phyloP scores from a whole-genome alignment of 2,797 vertebrate species.

The Lophius americanus region DNA sequence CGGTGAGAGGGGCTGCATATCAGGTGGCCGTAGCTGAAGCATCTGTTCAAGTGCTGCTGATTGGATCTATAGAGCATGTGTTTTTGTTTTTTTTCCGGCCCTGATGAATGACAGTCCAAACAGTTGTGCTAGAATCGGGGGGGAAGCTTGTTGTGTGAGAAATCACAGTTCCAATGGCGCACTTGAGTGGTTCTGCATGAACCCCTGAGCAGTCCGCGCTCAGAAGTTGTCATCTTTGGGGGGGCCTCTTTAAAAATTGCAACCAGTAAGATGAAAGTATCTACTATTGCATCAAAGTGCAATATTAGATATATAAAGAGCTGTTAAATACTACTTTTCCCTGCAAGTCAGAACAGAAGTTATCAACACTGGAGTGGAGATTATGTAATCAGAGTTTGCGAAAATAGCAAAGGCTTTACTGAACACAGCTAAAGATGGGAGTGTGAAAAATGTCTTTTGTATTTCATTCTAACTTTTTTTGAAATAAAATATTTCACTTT shows the following conservation, averaged over 20 bases:
- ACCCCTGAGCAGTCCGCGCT: not conserved
- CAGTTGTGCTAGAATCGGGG: not conserved
- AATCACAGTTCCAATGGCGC: slow-evolving; percentile 4
- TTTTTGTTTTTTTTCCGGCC: not conserved
- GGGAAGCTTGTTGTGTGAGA: not conserved
- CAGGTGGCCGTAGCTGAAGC: slow-evolving; percentile 2
- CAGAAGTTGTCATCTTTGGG: not conserved
- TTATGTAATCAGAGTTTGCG: too few relatives aligned
- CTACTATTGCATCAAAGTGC: too few relatives aligned
- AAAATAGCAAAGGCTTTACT: too few relatives aligned
- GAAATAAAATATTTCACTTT: too few relatives aligned
- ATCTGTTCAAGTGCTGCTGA: slow-evolving; percentile 33
- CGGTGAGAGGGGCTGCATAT: slow-evolving; percentile 4
- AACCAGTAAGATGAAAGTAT: too few relatives aligned
- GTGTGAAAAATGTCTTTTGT: too few relatives aligned
- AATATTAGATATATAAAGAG: too few relatives aligned
- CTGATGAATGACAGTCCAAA: slow-evolving; percentile 22
- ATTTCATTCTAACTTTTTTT: too few relatives aligned
- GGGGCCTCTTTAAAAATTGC: not conserved
- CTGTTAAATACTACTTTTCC: not conserved
- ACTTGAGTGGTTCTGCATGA: slow-evolving; percentile 1
- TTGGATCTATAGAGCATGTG: slow-evolving; percentile 41
- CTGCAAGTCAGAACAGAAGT: not conserved
- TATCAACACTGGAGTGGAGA: too few relatives aligned
- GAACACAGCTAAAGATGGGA: too few relatives aligned